A percentile compares a stretch with the other conserved stretches of the same genome.
Evolutionary conservation across 2,888 invertebrate species (phyloP).

Genomic region (Charanyca ferruginea): DNA sequence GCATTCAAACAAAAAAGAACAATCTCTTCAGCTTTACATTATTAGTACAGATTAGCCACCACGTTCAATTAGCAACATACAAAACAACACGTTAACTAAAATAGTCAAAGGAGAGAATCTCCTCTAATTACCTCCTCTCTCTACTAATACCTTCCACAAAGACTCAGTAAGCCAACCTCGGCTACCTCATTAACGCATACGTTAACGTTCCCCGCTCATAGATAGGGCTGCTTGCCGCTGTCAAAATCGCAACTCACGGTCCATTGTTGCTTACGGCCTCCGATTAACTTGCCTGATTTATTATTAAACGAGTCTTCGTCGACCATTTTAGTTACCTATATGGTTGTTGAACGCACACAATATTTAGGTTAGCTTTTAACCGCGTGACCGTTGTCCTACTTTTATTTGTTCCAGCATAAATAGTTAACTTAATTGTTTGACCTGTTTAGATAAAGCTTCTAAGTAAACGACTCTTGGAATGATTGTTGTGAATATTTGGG

Average conservation of each 20-base stretch:
- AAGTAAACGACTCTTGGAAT: slow-evolving; percentile 41
- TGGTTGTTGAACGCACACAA: slow-evolving; percentile 73
- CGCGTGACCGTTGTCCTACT: slow-evolving; percentile 37
- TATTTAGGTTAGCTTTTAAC: slow-evolving; percentile 73
- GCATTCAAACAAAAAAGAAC: too few relatives aligned
- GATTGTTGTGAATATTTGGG: slow-evolving; percentile 52
- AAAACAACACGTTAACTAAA: slow-evolving; percentile 18
- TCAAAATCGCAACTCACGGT: slow-evolving; percentile 62
- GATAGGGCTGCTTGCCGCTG: slow-evolving; percentile 42
- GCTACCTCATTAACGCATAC: slow-evolving; percentile 52
- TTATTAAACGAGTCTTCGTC: slow-evolving; percentile 79
- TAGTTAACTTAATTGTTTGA: slow-evolving; percentile 49
- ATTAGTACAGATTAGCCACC: slow-evolving; percentile 12
- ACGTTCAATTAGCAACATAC: slow-evolving; percentile 16
- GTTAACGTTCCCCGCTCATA: slow-evolving; percentile 53
- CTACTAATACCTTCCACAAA: slow-evolving; percentile 37
- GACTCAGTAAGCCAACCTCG: slow-evolving; percentile 35
- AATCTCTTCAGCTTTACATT: too few relatives aligned
- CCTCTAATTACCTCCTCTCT: slow-evolving; percentile 43
- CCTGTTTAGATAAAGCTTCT: slow-evolving; percentile 38
- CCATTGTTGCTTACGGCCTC: slow-evolving; percentile 66
- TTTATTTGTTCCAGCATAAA: slow-evolving; percentile 41
- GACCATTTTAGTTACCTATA: slow-evolving; percentile 69
- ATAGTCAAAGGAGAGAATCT: slow-evolving; percentile 34
- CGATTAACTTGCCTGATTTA: slow-evolving; percentile 78